Base-by-base conservation (phyloP, 2,888 invertebrate species). In the Tuberolachnus salignus region DNA sequence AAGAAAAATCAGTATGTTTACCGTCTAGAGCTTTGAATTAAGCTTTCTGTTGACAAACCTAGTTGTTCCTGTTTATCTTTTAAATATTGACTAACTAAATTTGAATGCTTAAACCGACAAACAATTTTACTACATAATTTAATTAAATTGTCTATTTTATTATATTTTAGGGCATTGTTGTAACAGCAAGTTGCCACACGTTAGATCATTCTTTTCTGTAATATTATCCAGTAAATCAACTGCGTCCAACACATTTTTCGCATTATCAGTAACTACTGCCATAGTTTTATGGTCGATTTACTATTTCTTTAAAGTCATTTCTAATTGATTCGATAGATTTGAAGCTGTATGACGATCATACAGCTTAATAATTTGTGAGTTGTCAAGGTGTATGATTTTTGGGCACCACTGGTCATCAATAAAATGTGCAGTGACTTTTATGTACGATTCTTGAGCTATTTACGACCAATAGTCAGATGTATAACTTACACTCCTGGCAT, bases 391-490 rank as follows among this genome's bases (percentile, higher is more conserved):
- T 70, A 70, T 0, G 55, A 55, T 53, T 55, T n/a, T 70, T 70
- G 55, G 69, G 3, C 44, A 23, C 55, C 69, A 70, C 55, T 42
- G 55, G 21, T 70, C 42, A 70, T 70, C 55, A 55, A 70, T 55
- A 64, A 44, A 44, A 11, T 42, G 44, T 44, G 44, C 44, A 64
- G 44, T 44, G 42, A 44, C 44, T n/a, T n/a, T n/a, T 44, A 64
- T 64, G 44, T 64, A 64, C 1, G 19, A 44, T 8, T 64, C 64
- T 55, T 70, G 69, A 42, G 69, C 34, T 42, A 70, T 53, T 53
- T 19, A 70, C 4, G 69, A 70, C 21, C 69, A 70, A 70, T 55
- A 70, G 69, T 55, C 42, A 70, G 42, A 70, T 46, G 69, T 69
- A 10, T 53, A 55, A 42, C 53, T 69, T 53, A 69, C 44, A 69